phyloP scores from a whole-genome alignment of 2,797 vertebrate genomes.

The Halcyon leucocephala region DNA sequence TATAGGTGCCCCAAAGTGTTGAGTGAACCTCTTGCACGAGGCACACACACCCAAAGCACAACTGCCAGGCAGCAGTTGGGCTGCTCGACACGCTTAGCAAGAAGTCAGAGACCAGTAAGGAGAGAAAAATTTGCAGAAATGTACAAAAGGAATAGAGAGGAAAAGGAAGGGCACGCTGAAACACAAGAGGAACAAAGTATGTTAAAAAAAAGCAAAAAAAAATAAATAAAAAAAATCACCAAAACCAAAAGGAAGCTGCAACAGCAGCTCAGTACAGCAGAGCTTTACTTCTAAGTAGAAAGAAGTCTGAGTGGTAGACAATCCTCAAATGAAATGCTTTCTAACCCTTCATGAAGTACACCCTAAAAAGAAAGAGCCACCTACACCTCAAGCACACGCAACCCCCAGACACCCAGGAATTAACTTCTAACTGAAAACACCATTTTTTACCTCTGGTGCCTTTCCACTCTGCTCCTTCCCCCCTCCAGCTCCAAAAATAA shows the following conservation, averaged over 20 bases:
- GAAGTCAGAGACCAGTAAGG: neutral
- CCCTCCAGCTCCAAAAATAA: conserved; percentile 8
- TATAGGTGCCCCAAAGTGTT: neutral
- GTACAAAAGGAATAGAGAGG: neutral
- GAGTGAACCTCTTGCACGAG: neutral
- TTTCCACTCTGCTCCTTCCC: conserved; percentile 6
- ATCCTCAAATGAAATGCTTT: neutral
- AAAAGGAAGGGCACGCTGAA: neutral
- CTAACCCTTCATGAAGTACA: neutral
- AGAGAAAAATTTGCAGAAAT: neutral
- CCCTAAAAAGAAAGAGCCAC: neutral
- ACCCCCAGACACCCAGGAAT: neutral
- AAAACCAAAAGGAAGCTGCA: neutral
- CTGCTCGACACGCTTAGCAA: neutral
- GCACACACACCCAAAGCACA: neutral
- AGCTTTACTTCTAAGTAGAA: neutral
- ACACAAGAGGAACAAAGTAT: neutral
- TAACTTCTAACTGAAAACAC: neutral
- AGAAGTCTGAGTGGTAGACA: neutral
- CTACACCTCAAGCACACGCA: neutral
- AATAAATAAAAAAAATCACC: neutral
- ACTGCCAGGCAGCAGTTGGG: neutral
- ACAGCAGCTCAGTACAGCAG: neutral
- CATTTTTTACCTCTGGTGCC: neutral
- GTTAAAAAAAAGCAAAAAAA: neutral